phyloP scores from a whole-genome alignment of 1,140 invertebrate species.

The Drosophila nigromelanica region DNA sequence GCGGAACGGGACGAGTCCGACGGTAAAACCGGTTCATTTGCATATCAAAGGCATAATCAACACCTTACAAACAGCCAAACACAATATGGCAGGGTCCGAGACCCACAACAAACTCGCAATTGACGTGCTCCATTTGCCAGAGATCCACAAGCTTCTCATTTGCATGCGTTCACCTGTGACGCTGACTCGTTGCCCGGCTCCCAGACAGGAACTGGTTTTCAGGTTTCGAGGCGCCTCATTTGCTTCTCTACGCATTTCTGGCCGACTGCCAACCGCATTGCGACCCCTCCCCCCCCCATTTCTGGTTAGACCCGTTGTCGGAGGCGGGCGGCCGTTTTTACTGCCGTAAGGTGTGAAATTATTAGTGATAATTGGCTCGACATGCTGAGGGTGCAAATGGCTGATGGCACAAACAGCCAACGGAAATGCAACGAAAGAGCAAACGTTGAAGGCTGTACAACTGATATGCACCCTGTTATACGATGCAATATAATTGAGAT shows the following conservation, averaged over 20 bases:
- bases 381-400: slow-evolving; percentile 47
- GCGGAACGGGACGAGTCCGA: slow-evolving; percentile 12
- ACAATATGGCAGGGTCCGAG: slow-evolving; percentile 47
- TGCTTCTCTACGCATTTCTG: slow-evolving; percentile 16
- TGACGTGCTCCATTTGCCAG: slow-evolving; percentile 73
- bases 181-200: neutral
- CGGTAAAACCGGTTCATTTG: slow-evolving; percentile 76
- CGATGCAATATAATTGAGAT: no score
- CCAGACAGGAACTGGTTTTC: slow-evolving; percentile 40
- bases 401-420: neutral
- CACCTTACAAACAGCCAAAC: slow-evolving; percentile 64
- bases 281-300: slow-evolving; percentile 4
- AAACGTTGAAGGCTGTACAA: neutral
- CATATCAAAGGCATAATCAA: slow-evolving; percentile 82
- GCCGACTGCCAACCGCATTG: slow-evolving; percentile 9
- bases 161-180: slow-evolving; percentile 8
- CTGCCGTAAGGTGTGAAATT: slow-evolving; percentile 64
- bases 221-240: slow-evolving; percentile 26
- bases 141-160: slow-evolving; percentile 16
- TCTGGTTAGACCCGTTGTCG: slow-evolving; percentile 4
- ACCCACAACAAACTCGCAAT: slow-evolving; percentile 31
- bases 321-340: slow-evolving; percentile 25
- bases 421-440: neutral
- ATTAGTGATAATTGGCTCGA: slow-evolving; percentile 68
- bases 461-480: neutral